Evolutionary conservation across 2,113 vertebrate genomes (phyloP).

Genomic region (Buteo buteo): DNA sequence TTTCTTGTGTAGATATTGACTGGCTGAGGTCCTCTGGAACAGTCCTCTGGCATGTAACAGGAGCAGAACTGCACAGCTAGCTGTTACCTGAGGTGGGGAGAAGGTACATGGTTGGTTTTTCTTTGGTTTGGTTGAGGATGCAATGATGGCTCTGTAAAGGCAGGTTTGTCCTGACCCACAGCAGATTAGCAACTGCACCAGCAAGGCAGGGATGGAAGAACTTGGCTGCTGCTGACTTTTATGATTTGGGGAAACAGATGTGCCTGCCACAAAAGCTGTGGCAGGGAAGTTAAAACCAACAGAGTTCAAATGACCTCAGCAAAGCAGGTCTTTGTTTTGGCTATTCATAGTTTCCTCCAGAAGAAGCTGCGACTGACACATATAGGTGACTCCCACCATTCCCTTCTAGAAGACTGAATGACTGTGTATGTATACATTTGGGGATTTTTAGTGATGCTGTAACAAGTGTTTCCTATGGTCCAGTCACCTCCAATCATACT

Average conservation of each 20-base stretch:
- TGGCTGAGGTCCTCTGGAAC: neutral
- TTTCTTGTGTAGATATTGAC: neutral
- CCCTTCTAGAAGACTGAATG: neutral
- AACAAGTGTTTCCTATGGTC: neutral
- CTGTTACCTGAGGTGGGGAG: neutral
- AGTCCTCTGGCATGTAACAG: neutral
- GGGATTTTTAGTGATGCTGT: neutral
- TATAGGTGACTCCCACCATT: neutral
- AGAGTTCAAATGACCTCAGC: neutral
- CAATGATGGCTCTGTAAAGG: neutral
- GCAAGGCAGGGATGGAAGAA: neutral
- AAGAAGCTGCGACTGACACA: neutral
- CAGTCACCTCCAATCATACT: accelerated
- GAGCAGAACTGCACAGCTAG: neutral
- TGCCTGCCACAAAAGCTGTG: neutral
- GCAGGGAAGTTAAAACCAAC: neutral
- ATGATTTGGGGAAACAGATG: neutral
- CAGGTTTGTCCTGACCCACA: neutral
- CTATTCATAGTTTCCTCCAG: neutral
- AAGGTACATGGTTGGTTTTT: accelerated
- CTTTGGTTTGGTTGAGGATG: neutral
- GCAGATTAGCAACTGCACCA: neutral
- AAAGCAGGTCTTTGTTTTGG: neutral
- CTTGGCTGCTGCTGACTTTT: neutral
- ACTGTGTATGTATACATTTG: neutral